Evolutionary conservation across 2,888 invertebrate species (phyloP).

Genomic region (Elysia crispata): DNA sequence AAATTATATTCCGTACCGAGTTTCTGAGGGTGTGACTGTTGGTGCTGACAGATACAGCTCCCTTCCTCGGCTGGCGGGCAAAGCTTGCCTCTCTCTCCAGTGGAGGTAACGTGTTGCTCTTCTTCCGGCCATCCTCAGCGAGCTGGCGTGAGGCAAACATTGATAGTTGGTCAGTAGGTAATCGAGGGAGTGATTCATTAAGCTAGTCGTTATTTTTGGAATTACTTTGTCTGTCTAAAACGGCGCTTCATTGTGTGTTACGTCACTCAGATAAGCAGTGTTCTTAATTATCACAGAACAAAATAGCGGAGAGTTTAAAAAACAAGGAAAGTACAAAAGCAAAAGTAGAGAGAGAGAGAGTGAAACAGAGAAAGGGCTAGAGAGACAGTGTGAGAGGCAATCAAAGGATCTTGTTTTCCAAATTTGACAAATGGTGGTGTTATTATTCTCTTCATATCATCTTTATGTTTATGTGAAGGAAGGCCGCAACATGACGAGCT

Average conservation of each 20-base stretch:
- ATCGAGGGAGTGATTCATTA: too few species aligned
- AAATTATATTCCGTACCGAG: neutral
- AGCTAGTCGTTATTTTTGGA: too few species aligned
- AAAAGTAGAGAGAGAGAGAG: neutral
- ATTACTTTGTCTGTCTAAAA: too few species aligned
- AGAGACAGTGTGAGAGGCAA: slow-evolving; percentile 24
- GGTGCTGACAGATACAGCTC: slow-evolving; percentile 32
- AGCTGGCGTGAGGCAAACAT: slow-evolving; percentile 56
- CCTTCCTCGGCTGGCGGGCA: slow-evolving; percentile 58
- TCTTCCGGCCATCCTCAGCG: slow-evolving; percentile 64
- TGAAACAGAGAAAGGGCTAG: neutral
- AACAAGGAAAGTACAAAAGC: neutral
- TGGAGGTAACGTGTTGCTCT: slow-evolving; percentile 62
- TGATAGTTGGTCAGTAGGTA: neutral
- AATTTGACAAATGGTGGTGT: too few species aligned
- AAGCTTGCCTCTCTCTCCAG: slow-evolving; percentile 63
- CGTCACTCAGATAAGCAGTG: too few species aligned
- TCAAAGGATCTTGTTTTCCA: too few species aligned
- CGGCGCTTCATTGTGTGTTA: too few species aligned
- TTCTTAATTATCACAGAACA: too few species aligned
- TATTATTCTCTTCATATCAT: too few species aligned
- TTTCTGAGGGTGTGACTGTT: neutral
- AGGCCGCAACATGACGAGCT: too few species aligned
- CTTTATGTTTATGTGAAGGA: too few species aligned
- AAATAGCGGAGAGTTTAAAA: neutral